Base-by-base conservation (phyloP, 2,797 vertebrate species). In the Anas acuta region DNA sequence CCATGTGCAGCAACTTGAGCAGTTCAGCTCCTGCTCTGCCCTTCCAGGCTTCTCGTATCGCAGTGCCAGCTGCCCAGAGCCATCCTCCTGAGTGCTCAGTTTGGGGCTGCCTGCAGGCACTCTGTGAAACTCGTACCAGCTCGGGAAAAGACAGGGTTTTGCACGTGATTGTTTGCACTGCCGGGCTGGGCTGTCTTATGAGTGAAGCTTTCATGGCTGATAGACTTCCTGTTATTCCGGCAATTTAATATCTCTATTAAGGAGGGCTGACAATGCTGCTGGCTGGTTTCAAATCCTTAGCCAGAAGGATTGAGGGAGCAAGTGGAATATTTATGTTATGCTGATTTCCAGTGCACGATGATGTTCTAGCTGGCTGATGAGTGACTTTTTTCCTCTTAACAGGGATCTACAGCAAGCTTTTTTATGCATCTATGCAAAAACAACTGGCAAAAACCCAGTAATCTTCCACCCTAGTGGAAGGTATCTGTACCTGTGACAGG, bases 191-290 rank as follows among this genome's bases (percentile, higher is more conserved):
- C 62, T 41, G 41, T 22, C 39, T 65, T 3, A 0, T 77, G 65
- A 94, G 72, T 90, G 81, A 89, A 79, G 21, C 74, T 95, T 87
- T 96, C 70, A 80, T 65, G 75, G 65, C 72, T 94, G 81, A 89
- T 56, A 89, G 85, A 39, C 74, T 96, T 96, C 80, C 87, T 94
- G 90, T 85, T 93, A 70, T 77, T 94, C 65, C 79, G 74, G 61
- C 49, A 58, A 77, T 90, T 92, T 90, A 87, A 65, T 72, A 58
- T 72, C n/a, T 62, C 20, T 47, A 30, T 93, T 89, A 80, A 80
- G 75, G 83, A 84, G 49, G 54, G 62, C 67, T 87, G 75, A 61
- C 0, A 0, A 17, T 49, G 54, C 74, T 91, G 25, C 35, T 87
- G 14, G 28, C 14, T 87, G 22, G 21, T 90, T 95, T 94, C 49